Base-by-base conservation (phyloP, 2,888 invertebrate species). In the Nomada lathburiana region DNA sequence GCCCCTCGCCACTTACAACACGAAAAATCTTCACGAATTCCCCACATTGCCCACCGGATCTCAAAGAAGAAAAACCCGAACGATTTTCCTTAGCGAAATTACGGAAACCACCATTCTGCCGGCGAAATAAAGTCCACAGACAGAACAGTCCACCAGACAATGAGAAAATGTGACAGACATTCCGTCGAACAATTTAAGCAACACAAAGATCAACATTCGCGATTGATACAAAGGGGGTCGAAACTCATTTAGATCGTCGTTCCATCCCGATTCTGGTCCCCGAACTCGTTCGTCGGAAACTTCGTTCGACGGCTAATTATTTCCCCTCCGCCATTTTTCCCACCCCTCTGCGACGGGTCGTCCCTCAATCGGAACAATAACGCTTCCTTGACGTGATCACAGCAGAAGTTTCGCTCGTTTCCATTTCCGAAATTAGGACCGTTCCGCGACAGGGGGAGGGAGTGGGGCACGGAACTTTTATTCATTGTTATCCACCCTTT, bases 401-500 rank as follows among this genome's bases (percentile, higher is more conserved):
- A 36, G 50, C 26, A 53, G 52, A 67, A 65, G 76, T 69, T 69
- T 52, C 20, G 50, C 64, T 69, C 57, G 64, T 68, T 57, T 67
- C 59, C 75, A 76, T 64, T 79, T 64, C 52, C 55, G 67, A 69
- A 64, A 79, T 70, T 80, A 59, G 26, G 59, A 70, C 1, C 23
- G 44, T 36, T n/a, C 20, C 10, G 47, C 47, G 47, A 16, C 47
- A 11, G 47, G 69, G 52, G 50, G 7, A 1, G 16, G n/a, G 36
- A 11, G 7, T 1, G n/a, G 55, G 29, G 23, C 2, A 1, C 3
- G n/a, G 16, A 70, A 76, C 76, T 76, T 80, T 80, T 80, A 80
- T 70, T 80, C 69, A 70, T 80, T 80, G 76, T 80, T 70, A 53
- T 65, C 55, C 59, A 44, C 50, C 69, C 79, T 76, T 80, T 80